Base-by-base conservation (phyloP, 1,140 invertebrate species). In the Argopecten irradians region DNA sequence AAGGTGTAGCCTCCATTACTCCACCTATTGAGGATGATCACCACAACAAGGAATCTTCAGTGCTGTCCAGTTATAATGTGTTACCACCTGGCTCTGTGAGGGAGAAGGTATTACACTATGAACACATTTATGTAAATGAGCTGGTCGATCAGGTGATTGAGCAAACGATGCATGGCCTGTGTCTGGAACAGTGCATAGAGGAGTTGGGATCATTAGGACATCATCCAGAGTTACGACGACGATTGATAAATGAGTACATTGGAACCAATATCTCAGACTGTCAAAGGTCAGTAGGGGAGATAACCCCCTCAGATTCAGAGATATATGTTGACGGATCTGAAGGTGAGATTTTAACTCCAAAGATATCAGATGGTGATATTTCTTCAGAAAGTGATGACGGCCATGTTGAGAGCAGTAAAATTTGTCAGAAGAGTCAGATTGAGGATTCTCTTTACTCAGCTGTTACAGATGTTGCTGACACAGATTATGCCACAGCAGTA, bases 91-190 rank as follows among this genome's bases (percentile, higher is more conserved):
- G 55, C 55, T 71, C 55, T n/a, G 55, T 71, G 55, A 71, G 16
- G 16, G 55, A 71, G 55, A 71, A 71, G 55, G 55, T 71, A 5
- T 71, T 71, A 8, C 55, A 28, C 55, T 71, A 71, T 71, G 55
- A 71, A 28, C 55, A 71, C 55, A n/a, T 71, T 1, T 71, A 71
- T 71, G 55, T 71, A 16, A 71, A 71, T 71, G 55, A 71, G 1
- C 22, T 71, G 55, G 55, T 71, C n/a, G 55, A 71, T 71, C 55
- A 71, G n/a, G 55, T 71, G 55, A 71, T 71, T 71, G 55, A n/a
- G 11, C 22, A 28, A 28, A 71, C 55, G 22, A 71, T 71, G 55
- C 55, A 71, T 71, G 55, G 55, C 1, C 55, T 71, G 0, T 71
- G 55, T 71, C 1, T 71, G n/a, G 55, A 71, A 16, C 55, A 71